Conservation (phyloP, 2,113 vertebrate species). For the Indicator maculatus region DNA sequence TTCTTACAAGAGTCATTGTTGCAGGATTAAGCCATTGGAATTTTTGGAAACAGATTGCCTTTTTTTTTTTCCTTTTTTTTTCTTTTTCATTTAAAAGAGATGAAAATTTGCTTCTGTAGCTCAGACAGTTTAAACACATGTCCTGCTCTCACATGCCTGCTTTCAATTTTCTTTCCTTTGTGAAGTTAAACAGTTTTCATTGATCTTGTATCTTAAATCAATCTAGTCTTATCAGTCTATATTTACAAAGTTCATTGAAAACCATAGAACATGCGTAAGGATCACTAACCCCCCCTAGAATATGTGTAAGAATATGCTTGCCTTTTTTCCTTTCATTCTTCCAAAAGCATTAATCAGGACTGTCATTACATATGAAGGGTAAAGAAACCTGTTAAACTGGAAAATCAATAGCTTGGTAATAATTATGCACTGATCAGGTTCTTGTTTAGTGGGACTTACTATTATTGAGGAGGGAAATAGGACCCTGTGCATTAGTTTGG, state of each 20-base stretch:
- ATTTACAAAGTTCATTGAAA: not conserved
- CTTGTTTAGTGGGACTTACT: not conserved
- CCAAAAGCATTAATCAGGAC: constrained; percentile 21
- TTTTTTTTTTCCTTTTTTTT: not conserved
- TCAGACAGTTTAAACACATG: not conserved
- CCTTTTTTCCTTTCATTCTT: not conserved
- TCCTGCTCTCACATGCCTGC: not conserved
- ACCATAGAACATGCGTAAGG: not conserved
- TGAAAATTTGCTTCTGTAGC: not conserved
- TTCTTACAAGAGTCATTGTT: not conserved
- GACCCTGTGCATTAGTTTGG: constrained; percentile 2
- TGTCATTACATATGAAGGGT: not conserved
- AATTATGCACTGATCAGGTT: constrained; percentile 34
- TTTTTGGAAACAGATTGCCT: not conserved
- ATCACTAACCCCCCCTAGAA: not conserved
- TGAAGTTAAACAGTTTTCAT: not conserved
- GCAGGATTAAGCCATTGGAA: constrained; percentile 16
- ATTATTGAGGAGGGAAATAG: not conserved
- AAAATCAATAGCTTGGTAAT: constrained; percentile 41
- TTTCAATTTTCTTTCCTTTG: not conserved
- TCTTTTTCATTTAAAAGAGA: not conserved
- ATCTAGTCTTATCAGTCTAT: not conserved
- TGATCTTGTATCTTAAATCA: not conserved
- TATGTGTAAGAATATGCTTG: not conserved
- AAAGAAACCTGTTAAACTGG: constrained; percentile 56